Base-by-base conservation (phyloP, 2,888 invertebrate genomes). In the Tinea semifulvella region DNA sequence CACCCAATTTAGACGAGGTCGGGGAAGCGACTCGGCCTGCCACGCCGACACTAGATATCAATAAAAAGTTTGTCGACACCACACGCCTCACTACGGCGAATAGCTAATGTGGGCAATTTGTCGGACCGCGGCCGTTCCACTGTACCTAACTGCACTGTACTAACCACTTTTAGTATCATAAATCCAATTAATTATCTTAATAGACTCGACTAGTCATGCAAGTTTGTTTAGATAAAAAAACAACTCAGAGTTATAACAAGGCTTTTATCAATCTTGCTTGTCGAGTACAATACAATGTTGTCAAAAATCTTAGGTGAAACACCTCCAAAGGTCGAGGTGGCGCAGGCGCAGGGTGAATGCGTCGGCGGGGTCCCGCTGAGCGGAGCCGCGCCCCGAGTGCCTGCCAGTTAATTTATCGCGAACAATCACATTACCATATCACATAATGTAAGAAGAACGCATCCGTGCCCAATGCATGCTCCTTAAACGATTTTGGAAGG, bases 391-490 rank as follows among this genome's bases (percentile, higher is more conserved):
- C 53, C 59, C 58, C 61, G 52, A 60, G 61, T 56, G 59, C 61
- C 60, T 54, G 61, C 63, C 59, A 62, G 68, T 69, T 75, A 77
- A 79, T 79, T 74, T 74, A 75, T 75, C 67, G 68, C 65, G 60
- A 70, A 77, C 76, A 77, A 75, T 73, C 75, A 73, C 76, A 79
- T 80, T 79, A 80, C 73, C 77, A 79, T 79, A 79, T 73, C 72
- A 73, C 72, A 52, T 72, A 74, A 74, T 70, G 71, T 71, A 71
- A 77, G 68, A 69, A 69, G 66, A 64, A 61, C 65, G 68, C 66
- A 73, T 69, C 68, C 65, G 66, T 57, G 63, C 42, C 68, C 43
- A 27, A 64, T 74, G 66, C 59, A 13, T 44, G 14, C 35, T 27
- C 45, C 75, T 75, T 77, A 77, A 77, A 77, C 69, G 75, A 70